Conservation (phyloP, 2,888 invertebrate genomes). For the Ecliptopera silaceata region DNA sequence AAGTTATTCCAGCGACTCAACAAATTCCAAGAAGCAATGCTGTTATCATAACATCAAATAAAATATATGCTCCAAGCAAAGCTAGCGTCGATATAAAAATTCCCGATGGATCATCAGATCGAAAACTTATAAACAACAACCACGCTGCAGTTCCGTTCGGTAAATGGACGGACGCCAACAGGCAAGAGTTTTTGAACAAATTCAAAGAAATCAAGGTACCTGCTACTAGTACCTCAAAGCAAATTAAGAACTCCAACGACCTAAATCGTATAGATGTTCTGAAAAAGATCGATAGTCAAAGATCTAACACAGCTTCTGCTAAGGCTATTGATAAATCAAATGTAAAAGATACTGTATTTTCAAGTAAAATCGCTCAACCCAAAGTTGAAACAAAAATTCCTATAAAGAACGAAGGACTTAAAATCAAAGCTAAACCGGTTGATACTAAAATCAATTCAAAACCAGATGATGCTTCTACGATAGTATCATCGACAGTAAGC, state of each 20-base stretch:
- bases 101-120: slow-evolving; percentile 29
- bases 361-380: slow-evolving; percentile 45
- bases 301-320: slow-evolving; percentile 52
- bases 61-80: slow-evolving; percentile 16
- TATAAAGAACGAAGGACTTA: slow-evolving; percentile 32
- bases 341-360: slow-evolving; percentile 62
- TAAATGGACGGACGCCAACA: slow-evolving; percentile 75
- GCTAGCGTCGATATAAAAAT: slow-evolving; percentile 26
- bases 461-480: slow-evolving; percentile 15
- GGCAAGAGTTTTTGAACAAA: slow-evolving; percentile 73
- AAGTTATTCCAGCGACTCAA: background rate
- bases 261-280: slow-evolving; percentile 74
- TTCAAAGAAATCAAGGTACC: slow-evolving; percentile 68
- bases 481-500: slow-evolving; percentile 24
- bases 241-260: slow-evolving; percentile 74
- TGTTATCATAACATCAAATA: slow-evolving; percentile 14
- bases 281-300: slow-evolving; percentile 73
- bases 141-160: slow-evolving; percentile 73
- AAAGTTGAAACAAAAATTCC: slow-evolving; percentile 39
- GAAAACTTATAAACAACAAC: slow-evolving; percentile 58
- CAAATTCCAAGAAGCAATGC: slow-evolving; percentile 17
- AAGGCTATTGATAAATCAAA: slow-evolving; percentile 61
- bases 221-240: slow-evolving; percentile 61
- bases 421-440: slow-evolving; percentile 28
- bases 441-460: slow-evolving; percentile 13